phyloP scores from a whole-genome alignment of 2,797 vertebrate species.

The Geotrypetes seraphini region DNA sequence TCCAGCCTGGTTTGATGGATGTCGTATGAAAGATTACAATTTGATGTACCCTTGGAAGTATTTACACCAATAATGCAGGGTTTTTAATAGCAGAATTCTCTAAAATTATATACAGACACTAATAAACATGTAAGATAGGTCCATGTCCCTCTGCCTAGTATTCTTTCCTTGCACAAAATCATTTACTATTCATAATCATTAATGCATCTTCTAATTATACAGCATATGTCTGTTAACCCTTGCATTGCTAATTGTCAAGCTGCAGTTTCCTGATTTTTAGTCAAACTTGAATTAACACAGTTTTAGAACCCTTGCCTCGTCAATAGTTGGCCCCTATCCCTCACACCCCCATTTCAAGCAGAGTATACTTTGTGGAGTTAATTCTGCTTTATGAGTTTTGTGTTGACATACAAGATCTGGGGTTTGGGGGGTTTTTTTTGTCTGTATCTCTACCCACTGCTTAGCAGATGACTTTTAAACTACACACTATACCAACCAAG shows the following conservation, averaged over 20 bases:
- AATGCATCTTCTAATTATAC: conserved; percentile 74
- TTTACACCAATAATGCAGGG: conserved; percentile 51
- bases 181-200: conserved; percentile 68
- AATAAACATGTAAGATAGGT: conserved; percentile 53
- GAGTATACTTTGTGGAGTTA: not conserved
- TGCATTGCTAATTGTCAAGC: conserved; percentile 17
- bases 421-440: too few species aligned
- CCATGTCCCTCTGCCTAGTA: conserved; percentile 45
- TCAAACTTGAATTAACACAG: not conserved
- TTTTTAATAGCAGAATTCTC: conserved; percentile 57
- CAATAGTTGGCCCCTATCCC: not conserved
- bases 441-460: too few species aligned
- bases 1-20: conserved; percentile 72
- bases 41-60: conserved; percentile 66
- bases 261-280: conserved; percentile 8
- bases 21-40: conserved; percentile 65
- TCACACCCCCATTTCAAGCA: not conserved
- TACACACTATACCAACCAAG: too few species aligned
- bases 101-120: conserved; percentile 43
- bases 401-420: too few species aligned
- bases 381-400: not conserved
- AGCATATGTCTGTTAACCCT: conserved; percentile 65
- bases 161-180: conserved; percentile 46
- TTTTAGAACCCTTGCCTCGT: not conserved
- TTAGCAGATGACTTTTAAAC: too few species aligned